Conservation (phyloP, 2,113 vertebrate species). For the Notothenia rossii region DNA sequence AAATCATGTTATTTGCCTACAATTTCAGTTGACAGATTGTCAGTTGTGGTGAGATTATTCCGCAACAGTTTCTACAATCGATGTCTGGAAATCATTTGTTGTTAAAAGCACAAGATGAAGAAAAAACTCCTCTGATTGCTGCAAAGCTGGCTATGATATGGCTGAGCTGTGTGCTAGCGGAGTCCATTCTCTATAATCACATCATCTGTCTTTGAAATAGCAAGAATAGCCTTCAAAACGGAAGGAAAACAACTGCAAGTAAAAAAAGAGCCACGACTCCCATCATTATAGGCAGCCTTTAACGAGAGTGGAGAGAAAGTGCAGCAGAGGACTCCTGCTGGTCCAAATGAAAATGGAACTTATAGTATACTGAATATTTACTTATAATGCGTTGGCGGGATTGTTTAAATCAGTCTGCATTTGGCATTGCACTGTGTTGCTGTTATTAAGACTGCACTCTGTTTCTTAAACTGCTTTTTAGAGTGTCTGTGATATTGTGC, state of each 20-base stretch:
- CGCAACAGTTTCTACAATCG: conserved; percentile 29
- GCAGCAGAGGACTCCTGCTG: conserved; percentile 1
- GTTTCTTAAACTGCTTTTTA: not conserved
- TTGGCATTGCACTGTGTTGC: not conserved
- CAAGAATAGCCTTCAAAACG: not conserved
- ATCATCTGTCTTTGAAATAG: conserved; percentile 50
- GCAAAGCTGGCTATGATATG: conserved; percentile 11
- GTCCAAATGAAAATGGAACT: not conserved
- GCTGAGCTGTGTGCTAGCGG: conserved; percentile 25
- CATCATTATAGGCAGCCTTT: not conserved
- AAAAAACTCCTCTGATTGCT: conserved; percentile 22
- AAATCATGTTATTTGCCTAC: not conserved
- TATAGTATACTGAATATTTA: not conserved
- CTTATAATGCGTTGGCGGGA: not conserved
- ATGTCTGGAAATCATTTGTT: conserved; percentile 16
- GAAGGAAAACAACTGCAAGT: conserved; percentile 4
- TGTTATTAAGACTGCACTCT: not conserved
- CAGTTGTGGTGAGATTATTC: not conserved
- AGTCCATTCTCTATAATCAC: conserved; percentile 55
- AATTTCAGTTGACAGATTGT: not conserved
- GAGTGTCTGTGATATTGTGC: not conserved
- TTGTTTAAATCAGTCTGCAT: not conserved
- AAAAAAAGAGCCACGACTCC: conserved; percentile 25
- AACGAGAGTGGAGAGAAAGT: conserved; percentile 5
- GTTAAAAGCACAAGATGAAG: not conserved